Base-by-base conservation (phyloP, 2,113 vertebrate species). In the Clupea harengus region DNA sequence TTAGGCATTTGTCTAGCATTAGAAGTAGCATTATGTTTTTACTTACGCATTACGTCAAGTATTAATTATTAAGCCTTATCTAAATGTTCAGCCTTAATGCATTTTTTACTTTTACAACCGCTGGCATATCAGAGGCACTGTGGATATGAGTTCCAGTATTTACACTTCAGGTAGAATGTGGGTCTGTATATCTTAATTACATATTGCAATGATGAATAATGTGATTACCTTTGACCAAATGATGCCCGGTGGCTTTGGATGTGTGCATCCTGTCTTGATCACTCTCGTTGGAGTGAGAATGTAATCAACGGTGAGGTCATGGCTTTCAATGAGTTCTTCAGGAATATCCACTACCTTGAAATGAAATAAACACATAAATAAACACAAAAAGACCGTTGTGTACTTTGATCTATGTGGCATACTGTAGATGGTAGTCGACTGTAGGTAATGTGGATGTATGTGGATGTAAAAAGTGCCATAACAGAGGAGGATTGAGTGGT, bases 251-350 rank as follows among this genome's bases (percentile, higher is more conserved):
- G 98, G 98, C 84, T 96, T 97, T 0, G 95, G 95, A 9, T 92
- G 86, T 85, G 82, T 87, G 86, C 97, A 98, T 0, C 95, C 72
- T 0, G 97, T 99, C 86, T 93, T 84, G 84, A 99, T 96, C 28
- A 95, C 92, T 91, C 95, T 95, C 6, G 96, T 97, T 0, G 98
- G 98, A 2, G 98, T 99, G 64, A 99, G 95, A 86, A 99, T 97
- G 85, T 96, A 99, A 93, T 99, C 97, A 81, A 99, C 97, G 0
- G 95, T 97, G 90, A 99, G 94, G 90, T 99, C 98, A 3, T 99
- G 97, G 57, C 93, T 95, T 60, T 88, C 98, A 0, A 97, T 91
- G 0, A 99, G 94, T 2, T 93, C 93, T 83, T 99, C 97, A 9
- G 96, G 95, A 86, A 99, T 93, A 88, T 98, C 95, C 2, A 97